phyloP scores from a whole-genome alignment of 1,140 invertebrate genomes.

The Caligus rogercresseyi region DNA sequence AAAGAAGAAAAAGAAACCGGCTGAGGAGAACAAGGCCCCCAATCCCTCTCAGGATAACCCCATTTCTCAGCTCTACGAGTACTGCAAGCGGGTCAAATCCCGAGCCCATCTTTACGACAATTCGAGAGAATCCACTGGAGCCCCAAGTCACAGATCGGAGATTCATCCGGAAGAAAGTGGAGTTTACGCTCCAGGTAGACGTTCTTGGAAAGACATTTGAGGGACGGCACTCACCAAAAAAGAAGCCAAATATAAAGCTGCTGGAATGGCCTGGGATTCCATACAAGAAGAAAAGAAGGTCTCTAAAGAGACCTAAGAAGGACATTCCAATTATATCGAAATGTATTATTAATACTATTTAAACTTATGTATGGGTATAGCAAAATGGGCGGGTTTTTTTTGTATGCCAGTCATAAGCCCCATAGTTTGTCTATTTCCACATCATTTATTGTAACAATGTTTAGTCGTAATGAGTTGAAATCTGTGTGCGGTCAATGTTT shows the following conservation, averaged over 20 bases:
- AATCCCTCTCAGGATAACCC: conserved; percentile 14
- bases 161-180: conserved; percentile 3
- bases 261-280: conserved; percentile 3
- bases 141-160: not conserved
- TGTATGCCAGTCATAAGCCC: too few species aligned
- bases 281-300: not conserved
- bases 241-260: conserved; percentile 8
- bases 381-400: too few species aligned
- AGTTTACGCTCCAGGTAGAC: conserved; percentile 5
- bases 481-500: too few species aligned
- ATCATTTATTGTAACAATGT: too few species aligned
- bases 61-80: conserved; percentile 10
- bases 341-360: too few species aligned
- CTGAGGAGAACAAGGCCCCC: not conserved
- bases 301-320: too few species aligned
- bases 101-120: conserved; percentile 4
- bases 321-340: too few species aligned
- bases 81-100: conserved; percentile 3
- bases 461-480: too few species aligned
- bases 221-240: conserved; percentile 2
- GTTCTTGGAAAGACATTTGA: not conserved
- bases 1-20: not conserved
- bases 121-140: not conserved
- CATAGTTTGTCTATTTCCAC: too few species aligned
- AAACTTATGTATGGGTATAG: too few species aligned